A percentile compares a stretch with the other conserved stretches of the same genome.
phyloP scores from a whole-genome alignment of 1,140 invertebrate species.

The Himalopsyche phryganea region DNA sequence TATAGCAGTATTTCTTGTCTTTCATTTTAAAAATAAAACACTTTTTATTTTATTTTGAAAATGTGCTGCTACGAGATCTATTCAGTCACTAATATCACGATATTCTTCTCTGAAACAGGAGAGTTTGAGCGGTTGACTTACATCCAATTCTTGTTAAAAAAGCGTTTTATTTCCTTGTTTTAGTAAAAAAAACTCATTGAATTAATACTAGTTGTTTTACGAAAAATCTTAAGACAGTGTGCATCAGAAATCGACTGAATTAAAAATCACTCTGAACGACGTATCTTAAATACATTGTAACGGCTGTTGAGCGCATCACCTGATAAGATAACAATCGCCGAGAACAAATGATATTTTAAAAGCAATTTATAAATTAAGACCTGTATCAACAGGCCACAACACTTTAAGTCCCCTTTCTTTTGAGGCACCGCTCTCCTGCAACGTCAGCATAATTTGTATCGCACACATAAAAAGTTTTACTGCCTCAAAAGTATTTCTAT shows the following conservation, averaged over 20 bases:
- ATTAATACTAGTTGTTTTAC: no score
- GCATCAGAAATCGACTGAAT: background rate
- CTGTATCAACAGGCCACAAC: conserved; percentile 14
- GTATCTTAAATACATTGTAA: background rate
- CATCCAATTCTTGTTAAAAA: no score
- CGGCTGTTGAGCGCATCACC: background rate
- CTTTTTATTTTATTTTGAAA: no score
- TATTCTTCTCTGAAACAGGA: no score
- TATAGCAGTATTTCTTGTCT: no score
- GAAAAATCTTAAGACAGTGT: no score
- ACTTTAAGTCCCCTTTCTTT: background rate
- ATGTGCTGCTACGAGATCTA: no score
- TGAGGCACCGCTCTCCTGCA: conserved; percentile 6
- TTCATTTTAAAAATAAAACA: no score
- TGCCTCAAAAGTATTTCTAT: conserved; percentile 7
- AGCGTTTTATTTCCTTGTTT: no score
- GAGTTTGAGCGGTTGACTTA: no score
- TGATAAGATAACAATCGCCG: conserved; percentile 1
- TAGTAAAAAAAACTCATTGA: no score
- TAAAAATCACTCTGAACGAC: background rate
- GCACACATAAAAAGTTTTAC: background rate
- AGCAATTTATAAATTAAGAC: conserved; percentile 18
- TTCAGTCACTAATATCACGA: no score
- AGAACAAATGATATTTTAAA: conserved; percentile 8
- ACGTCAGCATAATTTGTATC: conserved; percentile 16